Base-by-base conservation (phyloP, 1,140 invertebrate genomes). In the Drosophila rhopaloa region DNA sequence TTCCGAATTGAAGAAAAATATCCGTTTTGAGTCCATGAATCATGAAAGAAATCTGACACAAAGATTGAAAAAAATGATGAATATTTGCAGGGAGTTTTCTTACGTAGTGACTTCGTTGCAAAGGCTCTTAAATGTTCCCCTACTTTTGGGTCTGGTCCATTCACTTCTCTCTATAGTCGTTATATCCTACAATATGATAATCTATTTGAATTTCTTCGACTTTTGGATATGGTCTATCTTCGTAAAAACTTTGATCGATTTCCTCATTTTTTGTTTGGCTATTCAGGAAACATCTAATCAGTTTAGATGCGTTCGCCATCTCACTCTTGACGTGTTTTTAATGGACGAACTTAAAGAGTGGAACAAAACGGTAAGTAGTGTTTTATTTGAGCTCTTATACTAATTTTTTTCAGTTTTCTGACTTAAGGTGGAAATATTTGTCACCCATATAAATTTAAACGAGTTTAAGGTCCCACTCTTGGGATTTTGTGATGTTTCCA, bases 341-440 rank as follows among this genome's bases (percentile, higher is more conserved):
- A 4, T 67, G 0, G 61, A 44, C 8, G 59, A 77, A 0, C 4
- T 24, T 5, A 73, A 46, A 10, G 54, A 76, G 5, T 71, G 70
- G 70, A 61, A 76, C 6, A 19, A 37, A 7, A 78, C 65, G 63
- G 79, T 82, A 2, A 41, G 68, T 24, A 24, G 24, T 24, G 24
- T 24, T 24, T 24, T 24, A 4, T 24, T 24, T 4, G 0, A 24
- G 24, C 4, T 24, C 4, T 24, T 0, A 24, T 24, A 24, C 24
- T 24, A 0, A 24, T 24, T 4, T 24, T 24, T 24, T 24, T 0
- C 0, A 4, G 24, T 27, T 35, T 35, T 38, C 0, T 0, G 4
- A 14, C 43, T 24, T 10, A 24, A 81, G 79, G 46, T 81, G 48
- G 79, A 81, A 32, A 63, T 73, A 11, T 81, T 81, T n/a, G 14